Percentiles rank a stretch among this genome's conserved stretches.
Conservation (phyloP, 1,140 invertebrate genomes). For the Phortica variegata region DNA sequence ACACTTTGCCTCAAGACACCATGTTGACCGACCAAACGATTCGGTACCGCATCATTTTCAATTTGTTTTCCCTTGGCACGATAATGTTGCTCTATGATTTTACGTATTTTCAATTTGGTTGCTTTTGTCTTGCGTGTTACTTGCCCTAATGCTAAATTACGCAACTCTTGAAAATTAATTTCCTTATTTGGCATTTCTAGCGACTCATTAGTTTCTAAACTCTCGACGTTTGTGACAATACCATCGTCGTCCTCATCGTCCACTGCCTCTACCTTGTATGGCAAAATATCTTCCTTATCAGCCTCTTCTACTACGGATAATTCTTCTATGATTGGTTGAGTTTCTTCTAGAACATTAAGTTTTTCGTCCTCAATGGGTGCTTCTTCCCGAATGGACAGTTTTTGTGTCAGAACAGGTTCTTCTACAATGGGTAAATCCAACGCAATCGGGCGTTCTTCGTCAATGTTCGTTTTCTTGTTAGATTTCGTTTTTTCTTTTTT, state of each 20-base stretch:
- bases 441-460: neutral
- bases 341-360: constrained; percentile 29
- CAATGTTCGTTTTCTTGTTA: constrained; percentile 27
- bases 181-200: constrained; percentile 27
- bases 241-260: constrained; percentile 37
- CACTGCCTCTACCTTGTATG: neutral
- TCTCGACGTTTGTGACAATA: constrained; percentile 32
- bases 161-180: constrained; percentile 47
- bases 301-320: neutral
- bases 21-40: constrained; percentile 13
- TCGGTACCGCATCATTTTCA: constrained; percentile 37
- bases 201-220: constrained; percentile 2
- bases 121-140: constrained; percentile 33
- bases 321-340: constrained; percentile 1
- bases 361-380: constrained; percentile 37
- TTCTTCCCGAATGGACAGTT: constrained; percentile 32
- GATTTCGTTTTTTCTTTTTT: constrained; percentile 19
- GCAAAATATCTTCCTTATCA: constrained; percentile 1
- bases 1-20: constrained; percentile 56
- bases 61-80: constrained; percentile 43
- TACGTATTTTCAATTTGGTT: constrained; percentile 38
- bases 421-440: neutral
- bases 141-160: constrained; percentile 39
- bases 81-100: constrained; percentile 50
- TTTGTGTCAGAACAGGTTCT: too few relatives aligned